Evolutionary conservation across 2,797 vertebrate genomes (phyloP), one percentile per base, ranked within the genome.

Genomic region (Myripristis murdjan): DNA sequence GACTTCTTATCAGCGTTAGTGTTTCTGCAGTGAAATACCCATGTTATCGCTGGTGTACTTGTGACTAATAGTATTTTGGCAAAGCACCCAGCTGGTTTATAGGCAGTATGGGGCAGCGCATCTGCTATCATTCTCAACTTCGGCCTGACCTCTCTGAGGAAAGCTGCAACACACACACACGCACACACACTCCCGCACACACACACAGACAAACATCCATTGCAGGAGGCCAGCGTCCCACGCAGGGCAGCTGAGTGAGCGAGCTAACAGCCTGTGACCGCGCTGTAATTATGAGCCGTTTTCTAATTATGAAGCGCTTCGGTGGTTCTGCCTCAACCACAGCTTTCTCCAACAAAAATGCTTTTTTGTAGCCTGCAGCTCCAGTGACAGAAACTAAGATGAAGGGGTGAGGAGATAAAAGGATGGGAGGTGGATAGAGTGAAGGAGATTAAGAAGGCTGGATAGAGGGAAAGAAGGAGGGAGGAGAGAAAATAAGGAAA

Each of bases 231-330:
- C 49, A 33, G 58, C 73, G 33, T 82, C 82, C 83, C 87, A 87
- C 58, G 75, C 77, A 70, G 82, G 79, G 88, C 60, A 53, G 68
- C 86, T 12, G 73, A 81, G 73, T 51, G 87, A 87, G 77, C 53
- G 51, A 87, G 71, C 80, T 83, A 90, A 86, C 89, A 80, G 84
- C 64, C 83, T 75, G 77, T 90, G 87, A 85, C 86, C 84, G 61
- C 68, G 5, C 75, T 63, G 82, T 86, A 88, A 91, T 92, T 85
- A 89, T 79, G 75, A 88, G 84, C 77, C 24, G n/a, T 73, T 86
- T 85, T 88, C 75, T 84, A 81, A 92, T 90, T 88, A 88, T 70
- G 69, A 81, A 70, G 60, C 80, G 63, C 77, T 88, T 77, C 23
- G 22, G 51, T 47, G 69, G 60, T 64, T 75, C 63, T 73, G 73